phyloP scores from a whole-genome alignment of 2,113 vertebrate species.

The Centropristis striata region DNA sequence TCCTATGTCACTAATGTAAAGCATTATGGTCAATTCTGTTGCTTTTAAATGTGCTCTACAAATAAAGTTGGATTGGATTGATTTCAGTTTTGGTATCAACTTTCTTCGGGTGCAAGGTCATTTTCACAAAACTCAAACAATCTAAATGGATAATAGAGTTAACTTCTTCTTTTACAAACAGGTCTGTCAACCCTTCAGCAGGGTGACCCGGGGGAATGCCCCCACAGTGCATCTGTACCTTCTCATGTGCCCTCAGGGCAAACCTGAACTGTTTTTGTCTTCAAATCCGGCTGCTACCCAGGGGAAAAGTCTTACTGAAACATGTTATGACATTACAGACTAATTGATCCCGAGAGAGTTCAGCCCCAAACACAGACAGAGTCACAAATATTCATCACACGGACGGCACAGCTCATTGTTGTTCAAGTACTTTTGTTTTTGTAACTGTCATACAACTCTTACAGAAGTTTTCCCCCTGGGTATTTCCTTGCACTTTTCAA shows the following conservation, averaged over 20 bases:
- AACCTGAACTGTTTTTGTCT: conserved; percentile 44
- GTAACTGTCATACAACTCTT: background rate
- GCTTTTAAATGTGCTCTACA: too few species aligned
- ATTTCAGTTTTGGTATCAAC: background rate
- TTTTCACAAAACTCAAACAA: background rate
- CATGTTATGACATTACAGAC: conserved; percentile 44
- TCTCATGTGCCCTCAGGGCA: conserved; percentile 2
- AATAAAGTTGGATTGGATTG: too few species aligned
- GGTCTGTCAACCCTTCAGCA: conserved; percentile 1
- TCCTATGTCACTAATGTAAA: too few species aligned
- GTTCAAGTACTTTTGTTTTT: conserved; percentile 15
- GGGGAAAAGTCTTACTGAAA: conserved; percentile 23
- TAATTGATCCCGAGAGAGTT: conserved; percentile 71
- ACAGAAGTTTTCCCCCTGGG: too few species aligned
- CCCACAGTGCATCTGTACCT: too few species aligned
- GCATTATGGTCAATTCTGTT: too few species aligned
- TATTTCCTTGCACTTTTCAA: too few species aligned
- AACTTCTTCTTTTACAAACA: conserved; percentile 29
- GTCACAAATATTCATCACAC: conserved; percentile 47
- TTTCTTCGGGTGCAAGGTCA: background rate
- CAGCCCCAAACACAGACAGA: background rate
- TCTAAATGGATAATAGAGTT: background rate
- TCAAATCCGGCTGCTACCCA: conserved; percentile 17
- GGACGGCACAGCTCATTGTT: conserved; percentile 17
- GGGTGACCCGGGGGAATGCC: conserved; percentile 19